Base-by-base conservation (phyloP, 2,113 vertebrate species). In the Stictonetta naevosa region DNA sequence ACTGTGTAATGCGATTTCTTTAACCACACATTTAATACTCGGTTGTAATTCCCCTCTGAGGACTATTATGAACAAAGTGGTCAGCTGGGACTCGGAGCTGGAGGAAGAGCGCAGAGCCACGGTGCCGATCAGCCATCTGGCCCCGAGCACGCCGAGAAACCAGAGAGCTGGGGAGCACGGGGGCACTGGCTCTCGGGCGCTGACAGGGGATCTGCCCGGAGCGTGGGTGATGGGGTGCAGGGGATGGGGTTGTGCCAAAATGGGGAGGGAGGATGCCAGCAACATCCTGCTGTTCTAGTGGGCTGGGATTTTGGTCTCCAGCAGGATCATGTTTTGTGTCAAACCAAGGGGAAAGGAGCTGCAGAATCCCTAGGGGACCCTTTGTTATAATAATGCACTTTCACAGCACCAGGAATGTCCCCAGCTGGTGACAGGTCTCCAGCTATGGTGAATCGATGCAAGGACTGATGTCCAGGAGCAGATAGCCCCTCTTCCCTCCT, bases 1-100 rank as follows among this genome's bases (percentile, higher is more conserved):
- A 71, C 91, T 85, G 59, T 52, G 82, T 97, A 97, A 97, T 97
- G 92, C 52, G 92, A 97, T 98, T 97, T 97, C 91, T 95, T 96
- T 95, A 97, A 97, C 91, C 93, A 69, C 94, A 94, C 94, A 95
- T 96, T 98, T 95, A 97, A 96, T 94, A 83, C 72, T 77, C 44
- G 1, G 28, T 64, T 82, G 86, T 95, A 97, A 97, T 96, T 95
- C 87, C 93, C 93, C 95, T 95, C 95, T 2, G 83, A 97, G 95
- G 94, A 79, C 95, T 33, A 91, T 97, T 97, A 95, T 38, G 77
- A 52, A 40, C 92, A 77, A 94, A 96, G 89, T 86, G 90, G 95
- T 91, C 96, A 91, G 93, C 80, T 77, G 92, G 82, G 96, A 96
- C 52, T 83, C 34, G 0, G 33, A 56, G 91, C 64, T 21, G 82